Conservation (phyloP, 2,797 vertebrate genomes). For the Mus minutoides region DNA sequence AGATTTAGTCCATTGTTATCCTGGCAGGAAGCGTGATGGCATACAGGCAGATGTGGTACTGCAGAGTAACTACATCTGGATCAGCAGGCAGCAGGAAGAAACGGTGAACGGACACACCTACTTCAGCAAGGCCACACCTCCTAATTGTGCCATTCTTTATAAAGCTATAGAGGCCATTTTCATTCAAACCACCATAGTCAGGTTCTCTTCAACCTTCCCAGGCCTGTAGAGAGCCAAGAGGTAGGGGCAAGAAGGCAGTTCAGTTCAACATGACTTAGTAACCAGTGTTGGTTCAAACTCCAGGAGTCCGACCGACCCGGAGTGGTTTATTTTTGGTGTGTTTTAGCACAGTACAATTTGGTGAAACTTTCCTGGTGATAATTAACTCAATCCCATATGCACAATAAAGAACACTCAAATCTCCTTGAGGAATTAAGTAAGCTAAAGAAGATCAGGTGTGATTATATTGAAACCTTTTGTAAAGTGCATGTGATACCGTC, state of each 20-base stretch:
- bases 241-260: background rate
- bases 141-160: background rate
- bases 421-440: background rate
- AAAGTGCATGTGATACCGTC: background rate
- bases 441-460: background rate
- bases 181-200: background rate
- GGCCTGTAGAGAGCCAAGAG: background rate
- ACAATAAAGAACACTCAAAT: background rate
- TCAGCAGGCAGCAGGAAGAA: background rate
- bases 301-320: background rate
- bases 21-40: background rate
- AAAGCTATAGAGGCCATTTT: background rate
- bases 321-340: background rate
- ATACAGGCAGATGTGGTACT: background rate
- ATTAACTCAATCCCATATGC: background rate
- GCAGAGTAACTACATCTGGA: background rate
- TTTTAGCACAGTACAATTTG: background rate
- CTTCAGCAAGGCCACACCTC: too few species aligned
- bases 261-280: background rate
- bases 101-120: background rate
- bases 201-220: background rate
- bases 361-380: background rate
- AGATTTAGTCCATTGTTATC: background rate
- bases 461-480: background rate
- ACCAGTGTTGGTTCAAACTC: background rate